Evolutionary conservation across 2,888 invertebrate genomes (phyloP), one percentile per base, ranked within the genome.

Genomic region (Zonitis immaculata): DNA sequence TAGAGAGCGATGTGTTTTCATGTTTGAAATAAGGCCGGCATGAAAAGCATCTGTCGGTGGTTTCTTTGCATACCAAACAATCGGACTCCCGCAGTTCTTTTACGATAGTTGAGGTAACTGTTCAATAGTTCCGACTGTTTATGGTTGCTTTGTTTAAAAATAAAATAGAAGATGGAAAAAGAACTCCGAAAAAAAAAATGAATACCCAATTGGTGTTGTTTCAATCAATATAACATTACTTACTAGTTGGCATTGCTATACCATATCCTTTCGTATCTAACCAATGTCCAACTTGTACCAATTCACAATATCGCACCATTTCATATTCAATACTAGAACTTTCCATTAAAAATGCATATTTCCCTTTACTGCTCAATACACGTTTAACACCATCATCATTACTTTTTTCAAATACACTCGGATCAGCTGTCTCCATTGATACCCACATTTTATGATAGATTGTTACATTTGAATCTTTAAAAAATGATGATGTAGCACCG

Each of bases 301-400:
- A 80, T 44, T 91, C 87, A 70, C 95, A 96, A 66, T 91, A 82
- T 56, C 90, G 80, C 73, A 93, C 89, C 58, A 90, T 82, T 66
- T 88, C 88, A 76, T 96, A 99, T 75, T 99, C 97, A 59, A 98
- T 88, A 1, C 89, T 88, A 0, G 95, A 90, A 6, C 95, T 95
- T 78, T 98, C 98, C 93, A 97, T 96, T 43, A 99, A 80, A 73
- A 89, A 98, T 3, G 98, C 98, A 74, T 95, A 99, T 49, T 80
- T 81, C 47, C 88, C 82, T 73, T 89, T 89, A 39, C 84, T 86
- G 73, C 85, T 87, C 48, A 83, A 68, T 0, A 96, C 96, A 54
- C 91, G 80, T 11, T 92, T 89, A 1, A 94, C 87, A 0, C 96
- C 97, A 67, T 93, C 91, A 42, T 85, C 84, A 71, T 95, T 96